Conservation (phyloP, 2,797 vertebrate genomes). For the Pteronotus mesoamericanus region DNA sequence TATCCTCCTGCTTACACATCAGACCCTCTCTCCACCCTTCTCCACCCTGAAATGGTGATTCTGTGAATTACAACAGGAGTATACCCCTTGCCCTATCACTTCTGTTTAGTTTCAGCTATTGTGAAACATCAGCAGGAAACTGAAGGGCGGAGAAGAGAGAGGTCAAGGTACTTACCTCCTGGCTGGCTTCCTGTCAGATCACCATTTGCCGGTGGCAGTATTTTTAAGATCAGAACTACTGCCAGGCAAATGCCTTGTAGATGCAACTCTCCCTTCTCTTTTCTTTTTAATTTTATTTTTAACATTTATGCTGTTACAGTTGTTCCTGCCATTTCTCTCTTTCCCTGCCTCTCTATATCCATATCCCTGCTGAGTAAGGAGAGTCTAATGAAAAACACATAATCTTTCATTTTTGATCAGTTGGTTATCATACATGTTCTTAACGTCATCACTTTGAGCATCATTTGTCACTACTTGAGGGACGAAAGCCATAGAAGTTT, state of each 20-base stretch:
- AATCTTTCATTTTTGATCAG: not conserved
- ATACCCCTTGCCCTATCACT: not conserved
- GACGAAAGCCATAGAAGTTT: not conserved
- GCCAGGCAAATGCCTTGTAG: not conserved
- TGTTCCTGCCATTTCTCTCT: not conserved
- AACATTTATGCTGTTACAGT: not conserved
- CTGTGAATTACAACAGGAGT: not conserved
- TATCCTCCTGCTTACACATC: not conserved
- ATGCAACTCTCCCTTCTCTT: not conserved
- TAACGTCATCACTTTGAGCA: not conserved
- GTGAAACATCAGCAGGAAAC: not conserved
- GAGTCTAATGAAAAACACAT: not conserved
- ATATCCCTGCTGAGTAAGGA: not conserved
- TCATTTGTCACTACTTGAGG: not conserved
- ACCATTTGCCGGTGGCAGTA: not conserved
- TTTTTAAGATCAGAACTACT: not conserved
- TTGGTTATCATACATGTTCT: not conserved
- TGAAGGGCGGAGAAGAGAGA: not conserved
- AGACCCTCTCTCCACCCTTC: not conserved
- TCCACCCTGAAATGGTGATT: not conserved
- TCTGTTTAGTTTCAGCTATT: not conserved
- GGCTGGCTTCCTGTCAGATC: not conserved
- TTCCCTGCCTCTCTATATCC: not conserved
- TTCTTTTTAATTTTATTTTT: not conserved
- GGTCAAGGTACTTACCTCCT: not conserved